Evolutionary conservation across 2,888 invertebrate genomes (phyloP).

Genomic region (Diarsia brunnea): DNA sequence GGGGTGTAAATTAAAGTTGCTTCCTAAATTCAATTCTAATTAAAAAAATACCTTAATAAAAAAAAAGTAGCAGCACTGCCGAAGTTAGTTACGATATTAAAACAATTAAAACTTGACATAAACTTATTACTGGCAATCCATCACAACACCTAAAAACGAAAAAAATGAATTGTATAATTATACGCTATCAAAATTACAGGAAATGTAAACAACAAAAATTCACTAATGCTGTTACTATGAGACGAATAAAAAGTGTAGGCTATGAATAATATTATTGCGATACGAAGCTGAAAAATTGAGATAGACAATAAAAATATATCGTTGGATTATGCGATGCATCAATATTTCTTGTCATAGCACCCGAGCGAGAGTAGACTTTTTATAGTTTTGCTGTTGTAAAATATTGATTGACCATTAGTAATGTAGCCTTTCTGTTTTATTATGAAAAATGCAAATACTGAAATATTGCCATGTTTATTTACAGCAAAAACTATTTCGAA

Average conservation of each 20-base stretch:
- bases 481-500: not conserved
- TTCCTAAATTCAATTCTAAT: not conserved
- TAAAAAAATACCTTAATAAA: not conserved
- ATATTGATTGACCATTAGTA: constrained; percentile 15
- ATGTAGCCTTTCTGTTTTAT: constrained; percentile 1
- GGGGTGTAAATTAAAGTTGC: not conserved
- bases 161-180: constrained; percentile 21
- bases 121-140: not conserved
- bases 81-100: not conserved
- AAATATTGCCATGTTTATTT: constrained; percentile 9
- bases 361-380: constrained; percentile 14
- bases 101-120: too few relatives aligned
- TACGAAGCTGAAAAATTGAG: constrained; percentile 36
- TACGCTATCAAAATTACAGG: not conserved
- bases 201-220: constrained; percentile 29
- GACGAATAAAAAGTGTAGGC: constrained; percentile 36
- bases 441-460: not conserved
- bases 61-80: not conserved
- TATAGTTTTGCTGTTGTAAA: constrained; percentile 8
- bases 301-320: constrained; percentile 49
- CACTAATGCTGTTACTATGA: constrained; percentile 18
- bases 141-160: not conserved
- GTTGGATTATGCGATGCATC: constrained; percentile 43
- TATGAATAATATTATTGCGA: constrained; percentile 45
- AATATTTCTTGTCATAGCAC: constrained; percentile 19